A percentile compares a stretch with the other conserved stretches of the same genome.
Evolutionary conservation across 2,113 vertebrate genomes (phyloP).

Genomic region (Pachyramphus minor): DNA sequence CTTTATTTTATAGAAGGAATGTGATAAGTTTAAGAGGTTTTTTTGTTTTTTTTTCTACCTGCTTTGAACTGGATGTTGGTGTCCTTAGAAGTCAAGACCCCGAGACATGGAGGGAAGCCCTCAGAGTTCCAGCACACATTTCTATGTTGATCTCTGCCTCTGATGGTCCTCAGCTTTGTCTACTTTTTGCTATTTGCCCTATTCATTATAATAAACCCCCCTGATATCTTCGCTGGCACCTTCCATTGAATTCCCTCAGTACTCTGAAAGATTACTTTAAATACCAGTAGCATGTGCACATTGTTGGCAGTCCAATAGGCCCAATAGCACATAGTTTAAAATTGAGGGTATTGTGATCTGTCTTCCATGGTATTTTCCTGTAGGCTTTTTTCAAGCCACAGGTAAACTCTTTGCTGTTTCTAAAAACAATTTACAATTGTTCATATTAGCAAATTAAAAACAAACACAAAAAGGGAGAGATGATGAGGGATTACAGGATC

Average conservation of each 20-base stretch:
- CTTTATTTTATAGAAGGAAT: neutral
- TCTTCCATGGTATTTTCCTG: neutral
- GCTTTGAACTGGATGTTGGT: neutral
- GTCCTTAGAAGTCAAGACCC: neutral
- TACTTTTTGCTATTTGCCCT: neutral
- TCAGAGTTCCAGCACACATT: neutral
- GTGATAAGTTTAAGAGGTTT: neutral
- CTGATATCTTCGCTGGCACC: neutral
- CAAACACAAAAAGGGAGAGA: neutral
- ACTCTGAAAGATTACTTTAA: neutral
- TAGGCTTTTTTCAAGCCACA: neutral
- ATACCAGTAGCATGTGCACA: neutral
- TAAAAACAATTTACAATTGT: neutral
- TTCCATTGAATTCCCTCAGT: neutral
- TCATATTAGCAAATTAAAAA: neutral
- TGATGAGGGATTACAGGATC: neutral
- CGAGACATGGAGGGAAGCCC: neutral
- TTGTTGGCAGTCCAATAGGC: neutral
- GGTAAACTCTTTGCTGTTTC: neutral
- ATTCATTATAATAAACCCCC: neutral
- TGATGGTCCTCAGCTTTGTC: neutral
- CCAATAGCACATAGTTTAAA: neutral
- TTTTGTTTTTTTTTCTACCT: rapidly evolving
- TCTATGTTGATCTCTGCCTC: neutral
- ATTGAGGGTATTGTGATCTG: neutral